A percentile compares a stretch with the other conserved stretches of the same genome.
Conservation (phyloP, 2,113 vertebrate genomes). For the Suricata suricatta region DNA sequence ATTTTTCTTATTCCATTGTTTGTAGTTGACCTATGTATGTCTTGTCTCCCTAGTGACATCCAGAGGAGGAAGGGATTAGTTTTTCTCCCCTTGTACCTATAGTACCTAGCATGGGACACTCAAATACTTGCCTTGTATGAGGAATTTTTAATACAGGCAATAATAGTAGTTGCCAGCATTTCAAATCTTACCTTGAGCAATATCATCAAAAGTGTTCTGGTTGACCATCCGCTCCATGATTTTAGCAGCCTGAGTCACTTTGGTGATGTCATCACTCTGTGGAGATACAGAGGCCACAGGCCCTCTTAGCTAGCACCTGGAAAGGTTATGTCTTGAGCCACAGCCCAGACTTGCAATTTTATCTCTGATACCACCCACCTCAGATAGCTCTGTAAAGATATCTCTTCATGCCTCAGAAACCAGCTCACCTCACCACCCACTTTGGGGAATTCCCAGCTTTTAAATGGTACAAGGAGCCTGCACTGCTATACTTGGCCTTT, state of each 20-base stretch:
- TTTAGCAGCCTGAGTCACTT: slow-evolving; percentile 87
- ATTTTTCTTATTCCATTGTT: not conserved
- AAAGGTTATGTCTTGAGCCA: not conserved
- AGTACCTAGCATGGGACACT: not conserved
- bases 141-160: not conserved
- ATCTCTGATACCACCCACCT: not conserved
- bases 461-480: not conserved
- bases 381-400: not conserved
- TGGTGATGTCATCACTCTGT: slow-evolving; percentile 89
- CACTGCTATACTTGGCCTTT: not conserved
- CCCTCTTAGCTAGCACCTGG: not conserved
- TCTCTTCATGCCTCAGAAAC: not conserved
- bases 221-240: slow-evolving; percentile 94
- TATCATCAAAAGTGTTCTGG: slow-evolving; percentile 93
- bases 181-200: slow-evolving; percentile 89
- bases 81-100: not conserved
- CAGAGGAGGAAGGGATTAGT: not conserved
- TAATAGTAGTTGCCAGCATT: not conserved
- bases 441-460: not conserved
- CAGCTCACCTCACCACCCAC: not conserved
- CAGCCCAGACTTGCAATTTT: not conserved
- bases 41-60: not conserved
- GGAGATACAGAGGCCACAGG: slow-evolving; percentile 52
- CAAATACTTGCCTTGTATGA: not conserved
- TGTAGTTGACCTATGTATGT: not conserved